These are phyloP conservation scores for Bombus ignitus DNA, from an alignment of 1,140 invertebrate species.

Conservation along the genomic window DNA sequence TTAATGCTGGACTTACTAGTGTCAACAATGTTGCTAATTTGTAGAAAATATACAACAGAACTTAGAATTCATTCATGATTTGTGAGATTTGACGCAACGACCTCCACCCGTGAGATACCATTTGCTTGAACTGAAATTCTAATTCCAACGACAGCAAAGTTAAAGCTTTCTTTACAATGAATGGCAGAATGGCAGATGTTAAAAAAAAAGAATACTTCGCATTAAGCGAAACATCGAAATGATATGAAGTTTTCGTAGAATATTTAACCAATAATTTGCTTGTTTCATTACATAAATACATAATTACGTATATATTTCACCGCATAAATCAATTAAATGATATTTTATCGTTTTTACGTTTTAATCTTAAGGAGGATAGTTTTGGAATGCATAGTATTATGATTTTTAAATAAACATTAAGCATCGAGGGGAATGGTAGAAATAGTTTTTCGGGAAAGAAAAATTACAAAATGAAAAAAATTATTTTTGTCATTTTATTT, in stretches of 20 bases:
- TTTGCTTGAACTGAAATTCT: conserved; percentile 77
- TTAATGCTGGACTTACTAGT: conserved; percentile 70
- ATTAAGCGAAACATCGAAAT: neutral
- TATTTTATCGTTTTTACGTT: neutral
- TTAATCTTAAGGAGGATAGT: neutral
- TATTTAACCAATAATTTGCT: neutral
- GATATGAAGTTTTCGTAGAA: neutral
- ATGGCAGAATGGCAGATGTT: neutral
- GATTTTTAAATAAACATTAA: neutral
- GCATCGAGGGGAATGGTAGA: neutral
- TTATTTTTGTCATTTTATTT: neutral
- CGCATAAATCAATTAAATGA: neutral
- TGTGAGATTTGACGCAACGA: conserved; percentile 80
- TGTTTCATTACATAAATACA: neutral
- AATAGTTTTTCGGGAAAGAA: neutral
- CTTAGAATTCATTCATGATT: conserved; percentile 82
- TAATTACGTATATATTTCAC: neutral
- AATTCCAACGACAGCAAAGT: conserved; percentile 29
- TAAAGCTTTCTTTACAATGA: conserved; percentile 33
- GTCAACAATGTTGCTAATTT: conserved; percentile 69
- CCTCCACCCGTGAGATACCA: conserved; percentile 82
- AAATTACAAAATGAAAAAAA: neutral
- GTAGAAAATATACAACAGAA: conserved; percentile 71
- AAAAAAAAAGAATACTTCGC: neutral
- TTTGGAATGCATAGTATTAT: neutral